These are phyloP conservation scores for Musca vetustissima DNA, from an alignment of 1,140 invertebrate genomes.

Conservation along the genomic window DNA sequence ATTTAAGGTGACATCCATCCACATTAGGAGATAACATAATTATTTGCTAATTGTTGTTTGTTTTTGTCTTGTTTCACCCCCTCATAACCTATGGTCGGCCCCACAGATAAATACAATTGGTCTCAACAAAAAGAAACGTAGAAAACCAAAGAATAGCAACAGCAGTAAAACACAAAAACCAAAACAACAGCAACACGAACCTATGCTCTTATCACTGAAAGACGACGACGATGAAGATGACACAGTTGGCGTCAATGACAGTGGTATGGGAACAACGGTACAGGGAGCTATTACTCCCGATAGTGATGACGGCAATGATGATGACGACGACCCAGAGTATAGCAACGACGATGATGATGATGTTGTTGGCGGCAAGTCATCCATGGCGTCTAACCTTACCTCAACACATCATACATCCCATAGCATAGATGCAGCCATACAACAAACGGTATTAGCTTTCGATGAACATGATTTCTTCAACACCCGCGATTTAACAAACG, in stretches of 20 bases:
- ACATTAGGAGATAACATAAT: background rate
- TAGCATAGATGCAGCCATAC: slow-evolving; percentile 9
- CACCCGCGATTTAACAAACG: slow-evolving; percentile 5
- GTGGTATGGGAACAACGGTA: background rate
- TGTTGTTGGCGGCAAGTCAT: too few relatives aligned
- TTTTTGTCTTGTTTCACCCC: background rate
- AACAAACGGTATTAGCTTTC: slow-evolving; percentile 12
- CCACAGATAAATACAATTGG: slow-evolving; percentile 49
- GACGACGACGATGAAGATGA: slow-evolving; percentile 38
- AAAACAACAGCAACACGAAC: slow-evolving; percentile 32
- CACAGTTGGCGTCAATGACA: slow-evolving; percentile 18
- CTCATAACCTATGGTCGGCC: too few relatives aligned
- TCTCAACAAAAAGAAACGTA: slow-evolving; percentile 31
- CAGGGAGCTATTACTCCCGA: slow-evolving; percentile 11
- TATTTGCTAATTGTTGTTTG: slow-evolving; percentile 14
- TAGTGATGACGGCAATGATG: slow-evolving; percentile 23
- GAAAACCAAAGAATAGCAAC: slow-evolving; percentile 36
- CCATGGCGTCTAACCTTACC: too few relatives aligned
- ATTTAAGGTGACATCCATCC: background rate
- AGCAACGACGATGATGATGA: background rate
- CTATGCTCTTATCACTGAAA: slow-evolving; percentile 45
- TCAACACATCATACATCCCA: too few relatives aligned
- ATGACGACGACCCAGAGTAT: slow-evolving; percentile 38
- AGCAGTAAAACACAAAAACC: too few relatives aligned
- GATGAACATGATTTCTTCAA: slow-evolving; percentile 24